These are phyloP conservation scores for Aplysina aerophoba DNA, from an alignment of 37 sponge, comb jelly and placozoan genomes.

Conservation along the genomic window DNA sequence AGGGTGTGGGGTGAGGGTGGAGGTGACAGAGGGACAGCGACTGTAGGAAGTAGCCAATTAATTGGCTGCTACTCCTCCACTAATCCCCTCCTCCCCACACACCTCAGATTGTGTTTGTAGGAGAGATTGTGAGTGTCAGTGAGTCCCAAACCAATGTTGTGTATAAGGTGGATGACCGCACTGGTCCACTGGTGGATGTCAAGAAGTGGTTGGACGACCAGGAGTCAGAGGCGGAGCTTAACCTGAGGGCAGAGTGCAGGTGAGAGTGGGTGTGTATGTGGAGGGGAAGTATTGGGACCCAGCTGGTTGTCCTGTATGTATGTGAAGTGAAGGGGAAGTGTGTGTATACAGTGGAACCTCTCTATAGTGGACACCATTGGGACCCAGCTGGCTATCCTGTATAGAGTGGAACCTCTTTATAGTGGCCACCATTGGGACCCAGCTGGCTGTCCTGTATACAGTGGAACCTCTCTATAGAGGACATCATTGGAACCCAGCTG, in stretches of 20 bases:
- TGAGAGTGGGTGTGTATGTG: conserved; percentile 5
- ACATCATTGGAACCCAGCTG: too few species aligned
- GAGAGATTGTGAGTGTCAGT: conserved; percentile 76
- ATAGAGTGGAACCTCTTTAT: too few species aligned
- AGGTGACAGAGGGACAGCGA: neutral
- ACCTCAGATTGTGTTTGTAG: conserved; percentile 77
- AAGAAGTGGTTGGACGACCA: conserved; percentile 76
- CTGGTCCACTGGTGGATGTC: conserved; percentile 80
- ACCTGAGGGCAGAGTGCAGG: conserved; percentile 56
- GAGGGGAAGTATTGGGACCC: too few species aligned
- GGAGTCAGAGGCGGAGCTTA: conserved; percentile 38
- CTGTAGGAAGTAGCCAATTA: neutral
- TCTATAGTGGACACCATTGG: too few species aligned
- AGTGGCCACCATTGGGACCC: too few species aligned
- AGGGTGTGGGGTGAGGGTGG: neutral
- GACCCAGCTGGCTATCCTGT: too few species aligned
- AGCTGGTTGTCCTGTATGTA: too few species aligned
- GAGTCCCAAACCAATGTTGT: conserved; percentile 67
- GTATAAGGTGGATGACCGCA: conserved; percentile 87
- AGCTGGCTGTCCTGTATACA: too few species aligned
- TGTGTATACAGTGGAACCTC: too few species aligned
- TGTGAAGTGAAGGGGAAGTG: too few species aligned
- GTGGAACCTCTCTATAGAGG: too few species aligned
- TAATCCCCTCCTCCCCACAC: neutral
- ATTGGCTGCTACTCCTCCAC: neutral